A percentile compares a stretch with the other conserved stretches of the same genome.
These are phyloP conservation scores for Sarcophaga rosellei DNA, from an alignment of 2,888 invertebrate species.

Conservation along the genomic window DNA sequence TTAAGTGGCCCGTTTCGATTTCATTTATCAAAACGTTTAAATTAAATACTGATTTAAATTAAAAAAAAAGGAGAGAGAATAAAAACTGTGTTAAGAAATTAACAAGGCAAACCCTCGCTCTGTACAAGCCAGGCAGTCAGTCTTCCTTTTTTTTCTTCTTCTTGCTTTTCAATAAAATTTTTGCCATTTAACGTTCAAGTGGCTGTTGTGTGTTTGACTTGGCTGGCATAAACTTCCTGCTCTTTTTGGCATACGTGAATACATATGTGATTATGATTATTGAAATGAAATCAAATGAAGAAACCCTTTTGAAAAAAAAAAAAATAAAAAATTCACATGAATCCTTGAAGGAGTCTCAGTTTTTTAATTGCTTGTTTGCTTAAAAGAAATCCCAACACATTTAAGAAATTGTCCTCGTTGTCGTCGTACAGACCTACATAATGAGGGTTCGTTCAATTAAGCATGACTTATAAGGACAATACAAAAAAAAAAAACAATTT, in stretches of 20 bases:
- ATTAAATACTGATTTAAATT: conserved; percentile 52
- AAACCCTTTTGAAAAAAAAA: conserved; percentile 27
- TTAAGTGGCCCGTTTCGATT: conserved; percentile 79
- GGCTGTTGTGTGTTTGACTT: conserved; percentile 28
- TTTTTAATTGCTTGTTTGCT: conserved; percentile 62
- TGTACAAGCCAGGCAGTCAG: too few species aligned
- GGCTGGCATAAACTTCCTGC: conserved; percentile 59
- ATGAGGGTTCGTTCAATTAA: conserved; percentile 61
- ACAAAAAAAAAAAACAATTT: conserved; percentile 66
- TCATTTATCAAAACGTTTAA: conserved; percentile 63
- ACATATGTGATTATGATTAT: background rate
- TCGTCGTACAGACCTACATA: background rate
- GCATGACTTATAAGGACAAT: conserved; percentile 68
- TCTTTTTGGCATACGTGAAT: conserved; percentile 46
- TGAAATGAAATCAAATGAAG: conserved; percentile 26
- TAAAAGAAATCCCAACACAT: conserved; percentile 40
- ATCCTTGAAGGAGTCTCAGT: conserved; percentile 35
- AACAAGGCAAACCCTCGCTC: conserved; percentile 27
- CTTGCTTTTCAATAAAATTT: conserved; percentile 24
- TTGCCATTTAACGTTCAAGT: conserved; percentile 56
- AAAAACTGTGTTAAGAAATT: conserved; percentile 20
- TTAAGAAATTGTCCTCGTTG: conserved; percentile 39
- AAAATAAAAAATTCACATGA: conserved; percentile 55
- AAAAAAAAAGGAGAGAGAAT: background rate
- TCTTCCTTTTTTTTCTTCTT: background rate